Percentiles rank a stretch among this genome's conserved stretches.
Conservation (phyloP, 2,888 invertebrate species). For the Melanargia galathea region DNA sequence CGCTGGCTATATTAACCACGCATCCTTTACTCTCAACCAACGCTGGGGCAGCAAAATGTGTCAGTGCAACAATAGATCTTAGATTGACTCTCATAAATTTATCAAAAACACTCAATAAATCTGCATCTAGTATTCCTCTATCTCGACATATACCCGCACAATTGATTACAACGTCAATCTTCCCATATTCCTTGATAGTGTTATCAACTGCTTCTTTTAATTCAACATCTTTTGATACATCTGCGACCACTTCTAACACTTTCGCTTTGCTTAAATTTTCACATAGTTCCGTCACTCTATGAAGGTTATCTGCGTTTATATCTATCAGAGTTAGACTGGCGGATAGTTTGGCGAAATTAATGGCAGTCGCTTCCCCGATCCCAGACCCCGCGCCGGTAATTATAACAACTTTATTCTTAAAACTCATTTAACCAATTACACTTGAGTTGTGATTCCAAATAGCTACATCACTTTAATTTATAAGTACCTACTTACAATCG, state of each 20-base stretch:
- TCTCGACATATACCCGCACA: conserved; percentile 46
- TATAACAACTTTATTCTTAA: conserved; percentile 52
- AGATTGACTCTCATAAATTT: conserved; percentile 49
- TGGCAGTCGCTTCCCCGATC: conserved; percentile 53
- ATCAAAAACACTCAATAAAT: conserved; percentile 49
- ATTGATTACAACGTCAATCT: conserved; percentile 54
- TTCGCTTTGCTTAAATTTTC: conserved; percentile 46
- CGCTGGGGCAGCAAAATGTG: conserved; percentile 44
- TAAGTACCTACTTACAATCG: not conserved
- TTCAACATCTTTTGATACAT: conserved; percentile 48
- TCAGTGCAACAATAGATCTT: conserved; percentile 49
- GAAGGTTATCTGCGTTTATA: conserved; percentile 46
- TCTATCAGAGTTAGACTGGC: conserved; percentile 52
- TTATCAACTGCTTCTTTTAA: conserved; percentile 46
- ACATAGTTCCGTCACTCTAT: conserved; percentile 46
- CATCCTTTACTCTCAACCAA: conserved; percentile 50
- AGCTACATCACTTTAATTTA: not conserved
- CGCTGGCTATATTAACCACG: conserved; percentile 54
- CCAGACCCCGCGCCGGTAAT: conserved; percentile 55
- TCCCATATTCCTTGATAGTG: conserved; percentile 47
- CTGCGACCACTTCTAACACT: conserved; percentile 48
- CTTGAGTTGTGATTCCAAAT: not conserved
- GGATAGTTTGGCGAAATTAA: conserved; percentile 52
- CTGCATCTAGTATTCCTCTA: conserved; percentile 43
- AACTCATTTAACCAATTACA: conserved; percentile 45